phyloP scores from a whole-genome alignment of 2,113 vertebrate genomes.

The Eurypyga helias region DNA sequence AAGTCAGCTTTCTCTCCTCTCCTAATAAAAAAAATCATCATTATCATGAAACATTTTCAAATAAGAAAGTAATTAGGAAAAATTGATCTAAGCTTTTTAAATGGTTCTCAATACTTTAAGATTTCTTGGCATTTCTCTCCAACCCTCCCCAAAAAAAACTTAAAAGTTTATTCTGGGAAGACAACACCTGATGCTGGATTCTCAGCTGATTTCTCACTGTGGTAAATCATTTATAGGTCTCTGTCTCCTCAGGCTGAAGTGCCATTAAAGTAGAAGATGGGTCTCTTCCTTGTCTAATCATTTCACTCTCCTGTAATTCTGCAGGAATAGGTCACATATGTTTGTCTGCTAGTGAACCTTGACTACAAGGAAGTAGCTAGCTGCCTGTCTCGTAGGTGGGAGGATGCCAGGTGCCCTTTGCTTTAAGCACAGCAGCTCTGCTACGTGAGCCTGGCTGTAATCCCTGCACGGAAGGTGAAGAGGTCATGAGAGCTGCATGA shows the following conservation, averaged over 20 bases:
- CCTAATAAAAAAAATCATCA: neutral
- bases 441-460: neutral
- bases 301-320: neutral
- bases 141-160: too few relatives aligned
- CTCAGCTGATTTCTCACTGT: neutral
- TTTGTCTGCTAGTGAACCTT: neutral
- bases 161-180: too few relatives aligned
- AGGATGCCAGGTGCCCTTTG: neutral
- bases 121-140: neutral
- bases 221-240: neutral
- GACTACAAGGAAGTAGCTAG: neutral
- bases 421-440: neutral
- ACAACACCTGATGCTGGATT: neutral
- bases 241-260: neutral
- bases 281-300: neutral
- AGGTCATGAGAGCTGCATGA: neutral
- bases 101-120: neutral
- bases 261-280: neutral
- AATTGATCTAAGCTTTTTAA: neutral
- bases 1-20: neutral
- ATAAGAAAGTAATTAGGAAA: neutral
- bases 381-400: neutral
- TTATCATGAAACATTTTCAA: neutral
- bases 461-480: neutral
- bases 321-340: fast-evolving